Conservation (phyloP, 2,113 vertebrate species). For the Etheostoma cragini region DNA sequence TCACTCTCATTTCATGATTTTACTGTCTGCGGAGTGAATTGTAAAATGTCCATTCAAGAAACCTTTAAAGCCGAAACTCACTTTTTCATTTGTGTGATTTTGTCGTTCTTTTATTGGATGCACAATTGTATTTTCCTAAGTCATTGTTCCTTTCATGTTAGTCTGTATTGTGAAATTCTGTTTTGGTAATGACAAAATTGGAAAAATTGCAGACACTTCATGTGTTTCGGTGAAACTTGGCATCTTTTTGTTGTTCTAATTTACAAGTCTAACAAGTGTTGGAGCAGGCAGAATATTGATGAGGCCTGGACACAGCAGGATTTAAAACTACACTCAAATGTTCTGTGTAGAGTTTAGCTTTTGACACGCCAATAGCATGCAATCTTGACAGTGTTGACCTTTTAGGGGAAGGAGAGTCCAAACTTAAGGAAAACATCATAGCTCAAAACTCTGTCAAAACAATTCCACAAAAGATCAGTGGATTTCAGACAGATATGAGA, state of each 20-base stretch:
- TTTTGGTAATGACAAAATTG: neutral
- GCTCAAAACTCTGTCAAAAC: neutral
- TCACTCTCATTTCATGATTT: too few relatives aligned
- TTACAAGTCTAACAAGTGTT: constrained; percentile 5
- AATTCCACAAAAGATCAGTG: neutral
- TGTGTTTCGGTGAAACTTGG: neutral
- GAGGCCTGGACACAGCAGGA: neutral
- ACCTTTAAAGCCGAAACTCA: too few relatives aligned
- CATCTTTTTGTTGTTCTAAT: neutral
- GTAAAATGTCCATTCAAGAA: neutral
- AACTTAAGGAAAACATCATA: neutral
- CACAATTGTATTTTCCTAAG: too few relatives aligned
- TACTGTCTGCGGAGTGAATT: neutral
- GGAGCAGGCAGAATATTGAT: neutral
- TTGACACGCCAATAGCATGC: neutral
- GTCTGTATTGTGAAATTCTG: too few relatives aligned
- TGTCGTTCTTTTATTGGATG: too few relatives aligned
- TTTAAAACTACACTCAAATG: neutral
- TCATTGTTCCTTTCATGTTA: too few relatives aligned
- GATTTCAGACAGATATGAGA: neutral
- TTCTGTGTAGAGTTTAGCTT: neutral
- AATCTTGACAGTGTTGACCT: neutral
- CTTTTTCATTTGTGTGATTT: too few relatives aligned
- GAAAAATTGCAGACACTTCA: neutral
- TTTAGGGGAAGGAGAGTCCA: neutral